Evolutionary conservation across 2,113 vertebrate genomes (phyloP), one percentile per base, ranked within the genome.

Genomic region (Neolamprologus variostigma): DNA sequence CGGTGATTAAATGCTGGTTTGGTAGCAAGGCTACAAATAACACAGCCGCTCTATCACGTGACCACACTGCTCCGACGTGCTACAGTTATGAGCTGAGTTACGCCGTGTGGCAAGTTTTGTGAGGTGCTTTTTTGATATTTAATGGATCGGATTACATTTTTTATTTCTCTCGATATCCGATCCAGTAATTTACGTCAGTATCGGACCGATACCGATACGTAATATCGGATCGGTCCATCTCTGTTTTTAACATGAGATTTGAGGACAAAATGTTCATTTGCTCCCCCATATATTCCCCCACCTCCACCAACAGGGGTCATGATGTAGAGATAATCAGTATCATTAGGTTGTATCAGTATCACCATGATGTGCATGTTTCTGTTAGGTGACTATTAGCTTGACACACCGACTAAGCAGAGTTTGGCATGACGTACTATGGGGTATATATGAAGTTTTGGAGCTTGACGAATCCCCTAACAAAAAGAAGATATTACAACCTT

Each of bases 51-150:
- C 42, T 14, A 45, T 14, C 42, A 45, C 6, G 1, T 45, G 13
- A 45, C 0, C 2, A 45, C 0, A 14, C 13, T 14, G 42, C 13
- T 45, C 2, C 13, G 0, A 14, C 0, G 1, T 50, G 47, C 16
- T 50, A 2, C 1, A 1, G 45, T 5, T 3, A 17, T 17, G 47
- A 50, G 16, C 47, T 0, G 45, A 50, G 16, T 17, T 17, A 45
- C 13, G 2, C 0, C 7, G 2, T 50, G 16, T 50, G 0, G 1
- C 47, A 50, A 50, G 8, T 17, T 50, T 50, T 50, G 47, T 50
- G 47, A 50, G 7, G 47, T 50, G 3, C 3, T 5, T 50, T 50
- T 50, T 4, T 50, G 0, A 3, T 50, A 50, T 50, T 50, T 9
- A 50, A 50, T 50, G 47, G 47, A 50, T 50, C 4, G 7, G 47